Conservation (phyloP, 2,888 invertebrate species). For the Xylocampa areola region DNA sequence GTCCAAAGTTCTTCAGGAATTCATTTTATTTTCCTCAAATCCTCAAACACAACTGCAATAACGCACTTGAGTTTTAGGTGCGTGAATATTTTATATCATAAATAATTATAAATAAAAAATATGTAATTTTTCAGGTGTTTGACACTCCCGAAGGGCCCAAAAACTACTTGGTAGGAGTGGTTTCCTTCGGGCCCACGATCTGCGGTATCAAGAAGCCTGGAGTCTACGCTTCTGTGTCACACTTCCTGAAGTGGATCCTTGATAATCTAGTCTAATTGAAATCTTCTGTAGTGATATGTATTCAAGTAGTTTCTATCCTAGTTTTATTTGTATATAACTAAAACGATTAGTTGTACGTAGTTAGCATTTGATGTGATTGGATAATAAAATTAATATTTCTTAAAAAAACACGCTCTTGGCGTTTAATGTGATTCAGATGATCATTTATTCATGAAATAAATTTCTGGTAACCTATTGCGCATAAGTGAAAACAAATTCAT, state of each 20-base stretch:
- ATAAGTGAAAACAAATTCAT: slow-evolving; percentile 4
- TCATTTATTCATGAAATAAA: slow-evolving; percentile 29
- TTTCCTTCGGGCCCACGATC: slow-evolving; percentile 90
- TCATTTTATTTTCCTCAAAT: too few relatives aligned
- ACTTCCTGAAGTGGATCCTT: slow-evolving; percentile 89
- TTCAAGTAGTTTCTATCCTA: slow-evolving; percentile 25
- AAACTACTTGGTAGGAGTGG: slow-evolving; percentile 90
- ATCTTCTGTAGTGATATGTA: slow-evolving; percentile 14
- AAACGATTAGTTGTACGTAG: slow-evolving; percentile 4
- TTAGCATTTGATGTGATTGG: slow-evolving; percentile 10
- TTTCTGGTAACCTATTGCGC: slow-evolving; percentile 23
- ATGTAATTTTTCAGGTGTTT: slow-evolving; percentile 74
- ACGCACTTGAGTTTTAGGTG: too few relatives aligned
- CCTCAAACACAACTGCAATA: too few relatives aligned
- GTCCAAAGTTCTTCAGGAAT: too few relatives aligned
- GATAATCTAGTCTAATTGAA: slow-evolving; percentile 66
- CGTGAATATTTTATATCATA: too few relatives aligned
- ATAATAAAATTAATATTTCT: slow-evolving; percentile 1
- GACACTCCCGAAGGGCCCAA: slow-evolving; percentile 85
- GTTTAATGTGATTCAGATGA: slow-evolving; percentile 6
- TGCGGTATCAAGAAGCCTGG: slow-evolving; percentile 90
- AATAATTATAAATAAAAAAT: neutral
- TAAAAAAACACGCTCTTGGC: slow-evolving; percentile 12
- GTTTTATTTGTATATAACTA: slow-evolving; percentile 25
- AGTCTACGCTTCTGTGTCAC: slow-evolving; percentile 87